Evolutionary conservation across 2,888 invertebrate genomes (phyloP).

Genomic region (Muschampia plurimacula): DNA sequence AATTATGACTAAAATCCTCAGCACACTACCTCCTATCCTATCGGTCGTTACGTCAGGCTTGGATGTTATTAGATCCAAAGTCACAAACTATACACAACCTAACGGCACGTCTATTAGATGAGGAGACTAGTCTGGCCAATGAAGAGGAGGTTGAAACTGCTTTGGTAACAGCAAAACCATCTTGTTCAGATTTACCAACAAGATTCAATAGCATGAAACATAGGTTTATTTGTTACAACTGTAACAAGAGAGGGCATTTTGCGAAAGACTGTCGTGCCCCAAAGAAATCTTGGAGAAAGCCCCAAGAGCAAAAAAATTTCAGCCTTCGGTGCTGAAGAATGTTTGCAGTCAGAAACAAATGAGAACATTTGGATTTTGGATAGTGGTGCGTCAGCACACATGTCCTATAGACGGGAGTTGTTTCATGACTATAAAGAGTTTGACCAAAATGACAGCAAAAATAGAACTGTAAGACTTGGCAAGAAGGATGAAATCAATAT

Average conservation of each 20-base stretch:
- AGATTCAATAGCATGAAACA: neutral
- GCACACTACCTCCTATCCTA: neutral
- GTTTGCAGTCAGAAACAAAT: neutral
- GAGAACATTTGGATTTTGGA: neutral
- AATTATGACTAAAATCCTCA: neutral
- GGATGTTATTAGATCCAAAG: neutral
- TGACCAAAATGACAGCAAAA: neutral
- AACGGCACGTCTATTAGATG: neutral
- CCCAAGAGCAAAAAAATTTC: neutral
- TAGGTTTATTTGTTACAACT: neutral
- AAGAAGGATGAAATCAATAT: neutral
- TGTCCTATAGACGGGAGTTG: neutral
- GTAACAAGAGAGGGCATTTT: neutral
- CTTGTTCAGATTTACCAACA: neutral
- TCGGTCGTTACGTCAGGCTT: neutral
- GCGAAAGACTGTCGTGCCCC: neutral
- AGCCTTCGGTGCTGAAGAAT: constrained; percentile 2
- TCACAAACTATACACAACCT: neutral
- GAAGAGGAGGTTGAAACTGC: neutral
- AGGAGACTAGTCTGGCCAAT: neutral
- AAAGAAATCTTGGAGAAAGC: neutral
- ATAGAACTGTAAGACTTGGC: neutral
- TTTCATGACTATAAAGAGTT: neutral
- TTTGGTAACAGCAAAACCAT: neutral
- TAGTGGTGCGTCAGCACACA: constrained; percentile 1